These are phyloP conservation scores for Uropsilus gracilis DNA, from an alignment of 2,113 vertebrate genomes.

Conservation along the genomic window DNA sequence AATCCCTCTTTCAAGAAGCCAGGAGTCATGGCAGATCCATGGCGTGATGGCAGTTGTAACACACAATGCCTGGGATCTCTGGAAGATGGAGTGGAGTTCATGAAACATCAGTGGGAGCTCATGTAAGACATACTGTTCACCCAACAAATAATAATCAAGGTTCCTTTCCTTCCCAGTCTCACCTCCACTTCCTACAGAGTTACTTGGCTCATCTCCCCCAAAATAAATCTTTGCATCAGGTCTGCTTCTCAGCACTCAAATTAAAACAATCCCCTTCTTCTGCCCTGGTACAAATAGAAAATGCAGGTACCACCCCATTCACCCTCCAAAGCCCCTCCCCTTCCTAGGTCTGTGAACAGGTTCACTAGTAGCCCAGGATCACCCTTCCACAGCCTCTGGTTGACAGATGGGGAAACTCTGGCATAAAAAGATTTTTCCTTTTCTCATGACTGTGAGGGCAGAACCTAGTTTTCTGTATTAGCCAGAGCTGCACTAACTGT, in stretches of 20 bases:
- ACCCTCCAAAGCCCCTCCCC: not conserved
- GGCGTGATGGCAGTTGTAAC: no score
- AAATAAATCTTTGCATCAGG: not conserved
- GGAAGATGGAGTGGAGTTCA: no score
- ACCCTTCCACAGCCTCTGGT: not conserved
- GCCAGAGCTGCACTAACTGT: not conserved
- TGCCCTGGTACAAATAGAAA: not conserved
- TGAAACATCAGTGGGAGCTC: no score
- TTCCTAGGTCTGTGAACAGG: not conserved
- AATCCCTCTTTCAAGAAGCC: no score
- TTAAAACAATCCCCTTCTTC: not conserved
- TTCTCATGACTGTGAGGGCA: not conserved
- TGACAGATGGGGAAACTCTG: not conserved
- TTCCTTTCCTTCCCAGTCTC: not conserved
- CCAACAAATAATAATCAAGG: not conserved
- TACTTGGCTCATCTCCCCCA: not conserved
- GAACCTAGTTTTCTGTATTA: not conserved
- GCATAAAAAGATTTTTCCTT: not conserved
- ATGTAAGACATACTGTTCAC: no score
- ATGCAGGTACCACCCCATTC: not conserved
- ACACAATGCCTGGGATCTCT: no score
- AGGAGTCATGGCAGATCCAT: no score
- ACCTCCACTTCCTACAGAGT: not conserved
- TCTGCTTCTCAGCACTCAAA: not conserved
- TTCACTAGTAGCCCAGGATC: not conserved